These are phyloP conservation scores for Aphrophora alni DNA, from an alignment of 2,888 invertebrate genomes.

Conservation along the genomic window DNA sequence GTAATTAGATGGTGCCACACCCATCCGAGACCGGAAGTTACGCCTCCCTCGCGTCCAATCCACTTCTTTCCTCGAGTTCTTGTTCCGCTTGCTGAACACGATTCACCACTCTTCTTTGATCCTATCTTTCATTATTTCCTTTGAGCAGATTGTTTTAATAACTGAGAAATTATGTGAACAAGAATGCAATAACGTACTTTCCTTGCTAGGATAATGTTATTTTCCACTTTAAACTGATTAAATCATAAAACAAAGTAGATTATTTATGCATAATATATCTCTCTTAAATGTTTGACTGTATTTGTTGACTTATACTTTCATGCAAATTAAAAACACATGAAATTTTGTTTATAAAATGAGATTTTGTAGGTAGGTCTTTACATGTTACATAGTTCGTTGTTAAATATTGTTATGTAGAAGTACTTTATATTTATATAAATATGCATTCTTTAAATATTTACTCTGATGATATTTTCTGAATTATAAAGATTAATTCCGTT, in stretches of 20 bases:
- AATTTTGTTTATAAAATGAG: too few relatives aligned
- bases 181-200: background rate
- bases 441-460: too few relatives aligned
- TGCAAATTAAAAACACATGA: too few relatives aligned
- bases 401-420: too few relatives aligned
- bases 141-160: background rate
- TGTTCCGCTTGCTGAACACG: background rate
- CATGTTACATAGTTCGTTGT: too few relatives aligned
- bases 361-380: too few relatives aligned
- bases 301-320: too few relatives aligned
- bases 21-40: conserved; percentile 23
- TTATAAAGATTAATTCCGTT: too few relatives aligned
- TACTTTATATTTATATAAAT: too few relatives aligned
- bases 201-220: background rate
- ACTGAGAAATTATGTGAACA: background rate
- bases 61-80: background rate
- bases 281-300: too few relatives aligned
- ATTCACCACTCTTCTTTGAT: background rate
- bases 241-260: background rate
- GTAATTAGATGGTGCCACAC: conserved; percentile 31
- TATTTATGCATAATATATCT: background rate
- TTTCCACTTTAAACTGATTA: background rate
- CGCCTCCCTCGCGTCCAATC: conserved; percentile 17
- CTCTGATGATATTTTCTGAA: too few relatives aligned
- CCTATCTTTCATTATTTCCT: conserved; percentile 9